Evolutionary conservation across 2,888 invertebrate species (phyloP).

Genomic region (Callosobruchus maculatus): DNA sequence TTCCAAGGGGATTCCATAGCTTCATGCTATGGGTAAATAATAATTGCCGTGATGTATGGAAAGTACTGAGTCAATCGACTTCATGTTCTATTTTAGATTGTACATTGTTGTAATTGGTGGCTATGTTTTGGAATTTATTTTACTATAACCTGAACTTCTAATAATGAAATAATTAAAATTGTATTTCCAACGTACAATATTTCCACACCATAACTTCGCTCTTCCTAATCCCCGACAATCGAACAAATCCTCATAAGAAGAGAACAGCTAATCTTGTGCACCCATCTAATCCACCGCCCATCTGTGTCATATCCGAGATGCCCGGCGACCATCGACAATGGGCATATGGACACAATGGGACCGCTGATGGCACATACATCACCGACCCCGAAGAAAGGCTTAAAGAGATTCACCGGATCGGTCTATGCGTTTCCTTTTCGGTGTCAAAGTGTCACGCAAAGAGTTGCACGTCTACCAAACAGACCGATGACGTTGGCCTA

Average conservation of each 20-base stretch:
- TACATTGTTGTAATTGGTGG: no score
- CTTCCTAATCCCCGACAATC: background rate
- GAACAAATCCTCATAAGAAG: background rate
- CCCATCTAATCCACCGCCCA: background rate
- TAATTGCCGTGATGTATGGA: no score
- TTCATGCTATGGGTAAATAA: no score
- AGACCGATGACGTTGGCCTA: background rate
- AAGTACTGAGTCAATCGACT: no score
- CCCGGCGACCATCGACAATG: background rate
- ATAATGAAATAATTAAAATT: no score
- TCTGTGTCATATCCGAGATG: background rate
- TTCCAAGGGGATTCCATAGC: no score
- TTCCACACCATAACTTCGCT: background rate
- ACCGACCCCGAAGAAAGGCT: slow-evolving; percentile 25
- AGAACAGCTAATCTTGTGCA: background rate
- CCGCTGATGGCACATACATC: slow-evolving; percentile 18
- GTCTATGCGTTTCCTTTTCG: slow-evolving; percentile 18
- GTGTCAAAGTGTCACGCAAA: slow-evolving; percentile 22
- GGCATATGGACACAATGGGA: background rate
- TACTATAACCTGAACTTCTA: no score
- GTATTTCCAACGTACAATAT: no score
- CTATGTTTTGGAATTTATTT: no score
- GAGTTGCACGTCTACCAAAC: background rate
- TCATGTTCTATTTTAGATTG: no score
- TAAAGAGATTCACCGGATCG: slow-evolving; percentile 22